Evolutionary conservation across 2,113 vertebrate species (phyloP), one percentile per base, ranked within the genome.

Genomic region (Calonectris borealis): DNA sequence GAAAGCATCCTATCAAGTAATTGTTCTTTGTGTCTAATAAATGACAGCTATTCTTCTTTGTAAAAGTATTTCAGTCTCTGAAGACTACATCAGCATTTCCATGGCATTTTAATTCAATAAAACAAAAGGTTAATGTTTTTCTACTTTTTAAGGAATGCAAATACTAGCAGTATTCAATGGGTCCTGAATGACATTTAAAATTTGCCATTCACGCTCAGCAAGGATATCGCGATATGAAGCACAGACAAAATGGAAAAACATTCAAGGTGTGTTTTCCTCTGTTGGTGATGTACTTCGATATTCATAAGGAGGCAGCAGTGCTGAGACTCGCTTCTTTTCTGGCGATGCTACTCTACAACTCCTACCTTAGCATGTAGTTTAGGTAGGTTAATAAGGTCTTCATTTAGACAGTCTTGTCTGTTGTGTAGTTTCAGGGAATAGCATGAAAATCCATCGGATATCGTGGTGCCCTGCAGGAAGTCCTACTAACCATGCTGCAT

Each of bases 81-180:
- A 98, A 98, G 98, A 98, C 98, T 97, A 96, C 97, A 98, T 97
- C 98, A 98, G 98, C 97, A 98, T 98, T 98, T 98, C 98, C 92
- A 21, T 98, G 98, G 98, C 98, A 98, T 98, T 98, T 98, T 98
- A 98, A 98, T 98, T 98, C 98, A 98, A 98, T 98, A 98, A 98
- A 98, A 98, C 98, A 98, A 98, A 98, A 98, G 98, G 98, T 98
- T 98, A 98, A 98, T 98, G 97, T 98, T 98, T 98, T 98, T 97
- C 96, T 95, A 95, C 94, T 97, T 98, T 98, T 98, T 98, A 98
- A 98, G 90, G 96, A 98, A 98, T 98, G 97, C 98, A 98, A 98
- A 98, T 98, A 98, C 86, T 98, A 97, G 91, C 95, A 95, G 90
- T 93, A 95, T 98, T 98, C 97, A 96, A 1, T 96, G 93, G 96